Conservation (phyloP, 2,888 invertebrate species). For the Timandra comae region DNA sequence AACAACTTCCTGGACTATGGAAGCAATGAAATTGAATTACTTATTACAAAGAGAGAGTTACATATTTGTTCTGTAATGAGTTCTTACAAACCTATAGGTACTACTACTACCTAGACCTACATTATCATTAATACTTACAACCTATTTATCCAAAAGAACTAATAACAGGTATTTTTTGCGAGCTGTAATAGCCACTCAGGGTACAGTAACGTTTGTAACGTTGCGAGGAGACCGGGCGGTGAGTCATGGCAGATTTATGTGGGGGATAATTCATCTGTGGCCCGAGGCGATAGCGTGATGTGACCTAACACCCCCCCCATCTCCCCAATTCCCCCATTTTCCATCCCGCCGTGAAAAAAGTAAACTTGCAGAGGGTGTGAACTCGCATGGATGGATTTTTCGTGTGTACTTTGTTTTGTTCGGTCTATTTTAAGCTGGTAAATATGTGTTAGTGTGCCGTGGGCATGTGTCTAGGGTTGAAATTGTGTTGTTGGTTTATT, state of each 20-base stretch:
- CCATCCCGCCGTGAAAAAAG: conserved; percentile 1
- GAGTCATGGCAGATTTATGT: conserved; percentile 51
- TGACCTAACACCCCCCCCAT: conserved; percentile 23
- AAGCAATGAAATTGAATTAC: too few species aligned
- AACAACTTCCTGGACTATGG: too few species aligned
- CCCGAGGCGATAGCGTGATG: conserved; percentile 37
- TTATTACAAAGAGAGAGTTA: too few species aligned
- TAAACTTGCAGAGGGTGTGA: background rate
- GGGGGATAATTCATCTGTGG: conserved; percentile 59
- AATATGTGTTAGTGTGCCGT: background rate
- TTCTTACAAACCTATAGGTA: too few species aligned
- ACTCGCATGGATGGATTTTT: background rate
- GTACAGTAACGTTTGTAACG: conserved; percentile 31
- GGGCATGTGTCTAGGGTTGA: background rate
- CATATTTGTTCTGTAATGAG: too few species aligned
- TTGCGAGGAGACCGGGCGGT: conserved; percentile 13
- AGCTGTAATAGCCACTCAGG: conserved; percentile 14
- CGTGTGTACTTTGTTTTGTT: background rate
- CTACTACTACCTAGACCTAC: too few species aligned
- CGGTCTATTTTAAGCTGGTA: background rate
- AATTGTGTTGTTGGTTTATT: too few species aligned
- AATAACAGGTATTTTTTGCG: too few species aligned
- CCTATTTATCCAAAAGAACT: too few species aligned
- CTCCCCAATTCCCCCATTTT: too few species aligned
- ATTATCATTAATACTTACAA: too few species aligned